These are phyloP conservation scores for Heteropelma amictum DNA, from an alignment of 2,888 invertebrate species.

Conservation along the genomic window DNA sequence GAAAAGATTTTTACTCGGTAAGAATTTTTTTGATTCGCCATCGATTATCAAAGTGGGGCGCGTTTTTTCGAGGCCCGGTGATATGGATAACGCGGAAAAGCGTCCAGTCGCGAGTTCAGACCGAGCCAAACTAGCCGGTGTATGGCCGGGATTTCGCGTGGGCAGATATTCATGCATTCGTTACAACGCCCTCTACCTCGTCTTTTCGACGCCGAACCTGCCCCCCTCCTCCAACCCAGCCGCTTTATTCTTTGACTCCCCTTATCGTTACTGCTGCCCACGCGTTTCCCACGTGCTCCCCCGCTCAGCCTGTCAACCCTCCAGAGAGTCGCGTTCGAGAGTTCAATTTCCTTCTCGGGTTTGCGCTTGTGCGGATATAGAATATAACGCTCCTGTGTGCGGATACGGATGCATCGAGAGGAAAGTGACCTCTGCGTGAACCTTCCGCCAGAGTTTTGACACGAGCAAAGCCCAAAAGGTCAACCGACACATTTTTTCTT, in stretches of 20 bases:
- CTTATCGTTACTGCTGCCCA: slow-evolving; percentile 40
- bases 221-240: background rate
- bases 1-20: too few relatives aligned
- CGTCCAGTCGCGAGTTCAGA: slow-evolving; percentile 63
- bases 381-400: too few relatives aligned
- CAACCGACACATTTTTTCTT: slow-evolving; percentile 31
- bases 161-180: slow-evolving; percentile 66
- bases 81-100: slow-evolving; percentile 24
- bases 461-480: slow-evolving; percentile 47
- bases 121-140: slow-evolving; percentile 66
- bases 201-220: slow-evolving; percentile 31
- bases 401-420: background rate
- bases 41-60: background rate
- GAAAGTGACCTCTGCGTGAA: slow-evolving; percentile 30
- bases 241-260: slow-evolving; percentile 22
- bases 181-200: slow-evolving; percentile 53
- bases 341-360: slow-evolving; percentile 24
- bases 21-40: background rate
- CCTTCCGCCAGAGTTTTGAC: slow-evolving; percentile 43
- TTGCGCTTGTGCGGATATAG: too few relatives aligned
- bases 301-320: slow-evolving; percentile 4
- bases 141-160: slow-evolving; percentile 69
- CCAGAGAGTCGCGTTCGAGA: too few relatives aligned
- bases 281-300: slow-evolving; percentile 43
- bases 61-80: background rate